Evolutionary conservation across 1,140 invertebrate species (phyloP).

Genomic region (Panonychus citri): DNA sequence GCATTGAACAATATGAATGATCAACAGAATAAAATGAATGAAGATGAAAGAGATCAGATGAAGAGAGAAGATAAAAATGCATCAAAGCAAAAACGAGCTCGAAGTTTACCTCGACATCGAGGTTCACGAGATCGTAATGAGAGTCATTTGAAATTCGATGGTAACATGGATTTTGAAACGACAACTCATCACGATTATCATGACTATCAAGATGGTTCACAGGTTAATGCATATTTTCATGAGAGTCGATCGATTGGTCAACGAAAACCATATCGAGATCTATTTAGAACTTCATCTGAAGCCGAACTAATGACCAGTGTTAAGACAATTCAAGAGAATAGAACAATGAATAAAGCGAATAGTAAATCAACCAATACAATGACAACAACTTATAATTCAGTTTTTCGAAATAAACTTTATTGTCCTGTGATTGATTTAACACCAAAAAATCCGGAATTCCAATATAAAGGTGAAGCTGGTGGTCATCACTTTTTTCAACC

Average conservation of each 20-base stretch:
- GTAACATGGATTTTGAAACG: neutral
- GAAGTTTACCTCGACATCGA: neutral
- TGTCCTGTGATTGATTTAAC: neutral
- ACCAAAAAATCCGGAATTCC: neutral
- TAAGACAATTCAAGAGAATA: neutral
- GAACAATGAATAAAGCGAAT: no score
- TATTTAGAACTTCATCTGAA: neutral
- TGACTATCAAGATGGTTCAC: neutral
- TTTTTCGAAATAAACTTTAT: neutral
- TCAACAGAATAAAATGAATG: no score
- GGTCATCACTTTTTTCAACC: neutral
- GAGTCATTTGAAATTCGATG: neutral
- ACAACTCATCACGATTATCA: neutral
- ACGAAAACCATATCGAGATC: neutral
- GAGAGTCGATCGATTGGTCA: neutral
- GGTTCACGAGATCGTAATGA: neutral
- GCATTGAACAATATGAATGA: no score
- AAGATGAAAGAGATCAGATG: no score
- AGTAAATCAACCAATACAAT: neutral
- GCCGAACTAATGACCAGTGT: neutral
- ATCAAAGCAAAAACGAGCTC: neutral
- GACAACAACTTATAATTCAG: neutral
- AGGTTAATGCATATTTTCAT: neutral
- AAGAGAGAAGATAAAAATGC: neutral
- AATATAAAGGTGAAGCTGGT: neutral